Evolutionary conservation across 2,113 vertebrate genomes (phyloP).

Genomic region (Coregonus clupeaformis): DNA sequence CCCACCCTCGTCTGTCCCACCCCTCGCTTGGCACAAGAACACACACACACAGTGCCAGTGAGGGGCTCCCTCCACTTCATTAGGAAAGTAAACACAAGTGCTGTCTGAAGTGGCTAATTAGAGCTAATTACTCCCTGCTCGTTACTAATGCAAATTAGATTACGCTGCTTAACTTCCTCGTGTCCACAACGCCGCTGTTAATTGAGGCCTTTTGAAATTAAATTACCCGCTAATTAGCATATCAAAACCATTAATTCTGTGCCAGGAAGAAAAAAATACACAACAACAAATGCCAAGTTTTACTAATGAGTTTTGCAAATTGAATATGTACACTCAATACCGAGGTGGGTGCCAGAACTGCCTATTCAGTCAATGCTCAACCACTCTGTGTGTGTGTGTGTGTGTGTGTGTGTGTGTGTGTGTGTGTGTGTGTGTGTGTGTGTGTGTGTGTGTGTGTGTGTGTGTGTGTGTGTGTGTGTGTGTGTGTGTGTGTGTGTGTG

Average conservation of each 20-base stretch:
- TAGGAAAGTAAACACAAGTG: conserved; percentile 99
- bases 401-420: conserved; percentile 9
- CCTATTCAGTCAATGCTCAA: conserved; percentile 62
- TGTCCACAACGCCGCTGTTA: conserved; percentile 99
- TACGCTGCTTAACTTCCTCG: conserved; percentile 99
- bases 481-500: conserved; percentile 12
- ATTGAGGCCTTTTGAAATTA: conserved; percentile 99
- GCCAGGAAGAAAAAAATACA: conserved; percentile 86
- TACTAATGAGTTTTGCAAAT: conserved; percentile 98
- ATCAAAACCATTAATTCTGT: conserved; percentile 99
- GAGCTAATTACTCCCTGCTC: conserved; percentile 99
- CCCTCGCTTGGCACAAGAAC: conserved; percentile 22
- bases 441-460: conserved; percentile 8
- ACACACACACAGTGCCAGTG: conserved; percentile 55
- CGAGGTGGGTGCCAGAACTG: conserved; percentile 67
- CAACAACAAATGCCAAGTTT: conserved; percentile 98
- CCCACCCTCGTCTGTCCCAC: neutral
- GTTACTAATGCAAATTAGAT: conserved; percentile 99
- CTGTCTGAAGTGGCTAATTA: conserved; percentile 99
- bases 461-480: conserved; percentile 24
- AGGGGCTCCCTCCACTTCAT: conserved; percentile 91
- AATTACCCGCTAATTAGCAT: conserved; percentile 99
- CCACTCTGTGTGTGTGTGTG: conserved; percentile 17
- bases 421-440: conserved; percentile 17
- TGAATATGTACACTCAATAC: conserved; percentile 86